Conservation (phyloP, 2,797 vertebrate species). For the Tachyglossus aculeatus region DNA sequence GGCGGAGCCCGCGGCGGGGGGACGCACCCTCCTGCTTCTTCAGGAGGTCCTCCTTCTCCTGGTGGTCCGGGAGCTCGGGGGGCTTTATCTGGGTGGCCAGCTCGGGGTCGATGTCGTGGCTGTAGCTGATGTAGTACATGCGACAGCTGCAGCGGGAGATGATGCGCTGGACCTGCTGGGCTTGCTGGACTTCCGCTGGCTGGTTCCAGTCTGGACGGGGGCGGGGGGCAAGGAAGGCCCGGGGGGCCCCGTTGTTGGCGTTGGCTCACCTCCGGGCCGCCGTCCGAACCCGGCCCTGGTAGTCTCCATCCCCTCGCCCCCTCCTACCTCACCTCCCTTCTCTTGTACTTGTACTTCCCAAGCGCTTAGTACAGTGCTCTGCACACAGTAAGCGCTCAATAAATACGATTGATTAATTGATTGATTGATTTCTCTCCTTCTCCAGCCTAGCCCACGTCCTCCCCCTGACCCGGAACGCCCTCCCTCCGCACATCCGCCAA, state of each 20-base stretch:
- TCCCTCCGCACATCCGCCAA: too few relatives aligned
- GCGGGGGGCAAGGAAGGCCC: neutral
- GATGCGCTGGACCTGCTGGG: conserved; percentile 95
- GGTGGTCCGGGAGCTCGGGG: conserved; percentile 84
- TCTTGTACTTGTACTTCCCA: too few relatives aligned
- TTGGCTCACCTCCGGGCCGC: neutral
- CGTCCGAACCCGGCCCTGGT: too few relatives aligned
- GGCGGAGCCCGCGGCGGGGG: too few relatives aligned
- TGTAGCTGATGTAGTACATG: conserved; percentile 99
- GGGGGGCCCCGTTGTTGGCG: neutral
- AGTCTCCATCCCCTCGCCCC: too few relatives aligned
- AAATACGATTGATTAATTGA: too few relatives aligned
- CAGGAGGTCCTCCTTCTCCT: conserved; percentile 94
- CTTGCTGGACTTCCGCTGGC: conserved; percentile 90
- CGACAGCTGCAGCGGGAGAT: conserved; percentile 97
- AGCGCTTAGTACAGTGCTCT: too few relatives aligned
- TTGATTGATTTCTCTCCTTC: too few relatives aligned
- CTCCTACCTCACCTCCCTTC: too few relatives aligned
- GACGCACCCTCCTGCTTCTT: conserved; percentile 98
- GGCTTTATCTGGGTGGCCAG: conserved; percentile 96
- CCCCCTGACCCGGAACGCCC: too few relatives aligned
- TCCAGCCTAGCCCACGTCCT: too few relatives aligned
- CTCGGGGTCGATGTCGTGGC: conserved; percentile 95
- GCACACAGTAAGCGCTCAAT: too few relatives aligned
- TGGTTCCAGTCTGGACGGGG: conserved; percentile 90